Percentiles rank a stretch among this genome's conserved stretches.
Evolutionary conservation across 2,797 vertebrate species (phyloP).

Genomic region (Crocodylus rhombifer): DNA sequence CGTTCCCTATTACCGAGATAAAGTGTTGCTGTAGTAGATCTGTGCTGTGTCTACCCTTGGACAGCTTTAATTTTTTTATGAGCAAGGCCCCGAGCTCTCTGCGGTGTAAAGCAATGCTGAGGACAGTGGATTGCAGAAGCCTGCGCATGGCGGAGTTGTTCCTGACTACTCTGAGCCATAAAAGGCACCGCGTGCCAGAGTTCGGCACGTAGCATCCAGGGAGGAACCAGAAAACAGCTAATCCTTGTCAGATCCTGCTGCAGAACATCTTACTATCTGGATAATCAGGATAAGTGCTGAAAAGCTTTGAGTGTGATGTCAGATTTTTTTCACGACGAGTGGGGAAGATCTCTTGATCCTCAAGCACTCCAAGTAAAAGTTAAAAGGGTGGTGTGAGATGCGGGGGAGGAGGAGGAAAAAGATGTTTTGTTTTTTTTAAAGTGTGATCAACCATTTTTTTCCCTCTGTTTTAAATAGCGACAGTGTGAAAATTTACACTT

Average conservation of each 20-base stretch:
- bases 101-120: neutral
- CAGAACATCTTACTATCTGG: slow-evolving; percentile 72
- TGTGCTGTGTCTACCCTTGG: slow-evolving; percentile 2
- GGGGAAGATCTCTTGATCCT: slow-evolving; percentile 79
- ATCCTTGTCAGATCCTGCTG: slow-evolving; percentile 68
- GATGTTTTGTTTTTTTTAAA: slow-evolving; percentile 60
- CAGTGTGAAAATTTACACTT: slow-evolving; percentile 76
- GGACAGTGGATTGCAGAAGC: neutral
- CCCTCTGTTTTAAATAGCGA: slow-evolving; percentile 76
- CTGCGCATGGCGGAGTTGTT: neutral
- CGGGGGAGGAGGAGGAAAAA: slow-evolving; percentile 73
- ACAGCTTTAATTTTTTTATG: neutral
- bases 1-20: neutral
- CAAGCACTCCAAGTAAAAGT: slow-evolving; percentile 78
- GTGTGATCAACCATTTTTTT: slow-evolving; percentile 77
- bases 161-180: neutral
- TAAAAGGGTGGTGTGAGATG: slow-evolving; percentile 72
- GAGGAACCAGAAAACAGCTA: slow-evolving; percentile 32
- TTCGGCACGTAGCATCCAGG: neutral
- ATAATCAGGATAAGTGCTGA: slow-evolving; percentile 78
- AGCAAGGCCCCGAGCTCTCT: neutral
- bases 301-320: slow-evolving; percentile 76
- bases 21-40: slow-evolving; percentile 18
- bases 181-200: neutral
- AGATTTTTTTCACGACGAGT: slow-evolving; percentile 77